Evolutionary conservation across 2,113 vertebrate species (phyloP).

Genomic region (Colinus virginianus): DNA sequence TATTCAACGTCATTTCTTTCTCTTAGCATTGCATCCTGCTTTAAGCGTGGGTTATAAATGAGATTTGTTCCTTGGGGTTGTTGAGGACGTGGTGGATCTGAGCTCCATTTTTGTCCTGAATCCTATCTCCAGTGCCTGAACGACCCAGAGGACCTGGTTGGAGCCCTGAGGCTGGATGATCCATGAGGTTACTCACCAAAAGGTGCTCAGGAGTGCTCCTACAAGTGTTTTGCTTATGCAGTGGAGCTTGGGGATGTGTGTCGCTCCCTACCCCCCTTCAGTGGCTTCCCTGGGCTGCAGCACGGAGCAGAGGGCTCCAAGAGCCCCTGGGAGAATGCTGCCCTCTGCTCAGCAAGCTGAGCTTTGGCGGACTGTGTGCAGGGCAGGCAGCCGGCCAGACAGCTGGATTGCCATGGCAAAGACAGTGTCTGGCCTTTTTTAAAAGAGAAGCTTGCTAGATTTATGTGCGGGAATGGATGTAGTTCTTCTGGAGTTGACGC

Average conservation of each 20-base stretch:
- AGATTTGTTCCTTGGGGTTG: background rate
- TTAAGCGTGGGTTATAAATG: background rate
- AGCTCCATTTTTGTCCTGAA: background rate
- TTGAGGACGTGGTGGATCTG: background rate
- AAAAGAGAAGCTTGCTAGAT: conserved; percentile 54
- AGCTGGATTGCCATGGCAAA: conserved; percentile 40
- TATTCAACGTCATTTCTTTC: background rate
- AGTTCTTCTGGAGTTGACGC: conserved; percentile 45
- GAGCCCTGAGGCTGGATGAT: background rate
- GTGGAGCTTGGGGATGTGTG: accelerated
- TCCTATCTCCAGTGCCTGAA: accelerated
- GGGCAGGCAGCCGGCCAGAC: conserved; percentile 53
- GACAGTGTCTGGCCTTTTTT: conserved; percentile 64
- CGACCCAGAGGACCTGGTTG: background rate
- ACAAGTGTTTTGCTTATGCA: background rate
- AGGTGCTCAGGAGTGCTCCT: background rate
- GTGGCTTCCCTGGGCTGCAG: background rate
- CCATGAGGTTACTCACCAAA: background rate
- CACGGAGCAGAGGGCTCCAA: background rate
- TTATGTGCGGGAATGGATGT: conserved; percentile 43
- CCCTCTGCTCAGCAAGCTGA: background rate
- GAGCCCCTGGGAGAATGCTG: background rate
- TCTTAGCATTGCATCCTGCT: background rate
- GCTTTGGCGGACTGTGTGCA: background rate
- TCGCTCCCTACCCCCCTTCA: too few relatives aligned